phyloP scores from a whole-genome alignment of 53 echinoderm and acorn worm genomes.

The Mesocentrotus franciscanus region DNA sequence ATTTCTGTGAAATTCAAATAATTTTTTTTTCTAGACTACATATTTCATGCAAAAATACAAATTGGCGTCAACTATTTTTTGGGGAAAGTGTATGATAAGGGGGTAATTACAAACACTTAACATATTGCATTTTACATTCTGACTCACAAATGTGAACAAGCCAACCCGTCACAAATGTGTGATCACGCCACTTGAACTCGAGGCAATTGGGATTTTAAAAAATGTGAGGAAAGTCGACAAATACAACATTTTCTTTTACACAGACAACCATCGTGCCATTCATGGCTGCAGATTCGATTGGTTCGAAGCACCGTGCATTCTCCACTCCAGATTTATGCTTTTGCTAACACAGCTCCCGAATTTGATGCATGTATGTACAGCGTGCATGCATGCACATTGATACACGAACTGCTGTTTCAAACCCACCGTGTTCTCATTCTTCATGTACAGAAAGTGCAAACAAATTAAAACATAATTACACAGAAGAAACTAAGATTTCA shows the following conservation, averaged over 20 bases:
- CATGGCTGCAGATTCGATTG: not conserved
- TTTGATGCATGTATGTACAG: not conserved
- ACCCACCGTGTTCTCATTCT: not conserved
- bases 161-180: not conserved
- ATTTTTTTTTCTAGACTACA: not conserved
- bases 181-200: not conserved
- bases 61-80: not conserved
- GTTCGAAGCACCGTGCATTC: not conserved
- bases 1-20: no score
- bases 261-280: no score
- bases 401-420: not conserved
- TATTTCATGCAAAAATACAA: not conserved
- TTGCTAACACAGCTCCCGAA: not conserved
- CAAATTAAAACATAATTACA: not conserved
- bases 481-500: not conserved
- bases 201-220: not conserved
- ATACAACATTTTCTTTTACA: no score
- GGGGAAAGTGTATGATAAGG: not conserved
- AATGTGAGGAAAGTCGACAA: no score
- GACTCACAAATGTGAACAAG: no score
- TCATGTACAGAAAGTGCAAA: not conserved
- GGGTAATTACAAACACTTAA: not conserved
- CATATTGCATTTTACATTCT: not conserved
- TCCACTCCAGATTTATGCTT: not conserved
- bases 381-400: not conserved